Conservation (phyloP, 2,113 vertebrate genomes). For the Antechinus stuartii region DNA sequence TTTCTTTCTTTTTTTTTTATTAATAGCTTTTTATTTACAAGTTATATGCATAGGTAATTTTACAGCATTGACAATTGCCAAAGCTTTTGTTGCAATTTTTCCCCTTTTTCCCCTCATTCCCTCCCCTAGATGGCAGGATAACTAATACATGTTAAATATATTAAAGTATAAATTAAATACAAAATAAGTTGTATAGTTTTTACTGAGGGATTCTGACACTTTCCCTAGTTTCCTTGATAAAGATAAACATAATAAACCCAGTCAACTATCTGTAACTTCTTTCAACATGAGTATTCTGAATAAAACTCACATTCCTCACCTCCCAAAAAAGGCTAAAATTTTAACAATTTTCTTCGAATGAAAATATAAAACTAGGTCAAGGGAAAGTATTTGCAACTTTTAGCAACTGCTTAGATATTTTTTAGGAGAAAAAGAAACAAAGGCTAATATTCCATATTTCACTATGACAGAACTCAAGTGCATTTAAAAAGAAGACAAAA, state of each 20-base stretch:
- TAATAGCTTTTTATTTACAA: too few species aligned
- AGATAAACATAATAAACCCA: not conserved
- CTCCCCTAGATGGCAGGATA: too few species aligned
- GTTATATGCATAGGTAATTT: too few species aligned
- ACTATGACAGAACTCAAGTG: constrained; percentile 5
- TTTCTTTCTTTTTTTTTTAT: not conserved
- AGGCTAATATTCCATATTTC: constrained; percentile 2
- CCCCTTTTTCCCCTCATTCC: too few species aligned
- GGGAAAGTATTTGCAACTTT: not conserved
- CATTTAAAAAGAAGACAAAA: constrained; percentile 36
- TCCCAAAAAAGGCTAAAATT: not conserved
- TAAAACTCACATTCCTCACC: constrained; percentile 1
- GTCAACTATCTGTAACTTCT: not conserved
- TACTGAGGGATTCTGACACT: not conserved
- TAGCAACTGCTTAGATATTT: constrained; percentile 32
- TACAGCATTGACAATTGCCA: too few species aligned
- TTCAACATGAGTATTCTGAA: constrained; percentile 13
- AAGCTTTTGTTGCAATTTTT: too few species aligned
- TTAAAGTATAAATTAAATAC: too few species aligned
- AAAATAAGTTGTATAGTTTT: not conserved
- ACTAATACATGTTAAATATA: too few species aligned
- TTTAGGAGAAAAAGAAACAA: constrained; percentile 25
- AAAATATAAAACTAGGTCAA: not conserved
- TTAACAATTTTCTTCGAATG: constrained; percentile 10
- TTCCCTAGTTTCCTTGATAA: not conserved